Evolutionary conservation across 2,797 vertebrate genomes (phyloP).

Genomic region (Sebastes matsubarae): DNA sequence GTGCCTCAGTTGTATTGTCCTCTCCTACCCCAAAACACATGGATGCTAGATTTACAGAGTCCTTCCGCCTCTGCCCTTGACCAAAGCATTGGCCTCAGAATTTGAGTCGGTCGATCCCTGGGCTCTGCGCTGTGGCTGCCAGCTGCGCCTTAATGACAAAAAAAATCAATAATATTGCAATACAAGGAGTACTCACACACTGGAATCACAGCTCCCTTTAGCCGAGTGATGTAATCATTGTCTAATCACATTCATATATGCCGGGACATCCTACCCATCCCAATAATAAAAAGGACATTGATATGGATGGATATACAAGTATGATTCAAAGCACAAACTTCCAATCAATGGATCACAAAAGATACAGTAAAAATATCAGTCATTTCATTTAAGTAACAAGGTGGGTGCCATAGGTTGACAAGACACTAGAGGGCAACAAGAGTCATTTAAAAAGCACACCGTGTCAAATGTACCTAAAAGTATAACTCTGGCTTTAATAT

Average conservation of each 20-base stretch:
- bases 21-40: not conserved
- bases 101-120: not conserved
- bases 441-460: not conserved
- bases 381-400: not conserved
- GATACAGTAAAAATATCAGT: not conserved
- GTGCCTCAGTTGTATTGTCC: not conserved
- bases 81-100: not conserved
- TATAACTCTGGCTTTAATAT: not conserved
- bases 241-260: not conserved
- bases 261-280: not conserved
- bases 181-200: not conserved
- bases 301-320: not conserved
- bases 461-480: not conserved
- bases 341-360: not conserved
- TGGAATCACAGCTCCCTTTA: not conserved
- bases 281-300: not conserved
- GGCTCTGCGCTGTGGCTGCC: not conserved
- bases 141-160: not conserved
- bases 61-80: not conserved
- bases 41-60: not conserved
- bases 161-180: not conserved
- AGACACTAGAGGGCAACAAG: not conserved
- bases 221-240: not conserved
- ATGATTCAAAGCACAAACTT: not conserved
- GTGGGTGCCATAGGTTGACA: not conserved